Evolutionary conservation across 2,797 vertebrate genomes (phyloP), one percentile per base, ranked within the genome.

Genomic region (Malacoraja senta): DNA sequence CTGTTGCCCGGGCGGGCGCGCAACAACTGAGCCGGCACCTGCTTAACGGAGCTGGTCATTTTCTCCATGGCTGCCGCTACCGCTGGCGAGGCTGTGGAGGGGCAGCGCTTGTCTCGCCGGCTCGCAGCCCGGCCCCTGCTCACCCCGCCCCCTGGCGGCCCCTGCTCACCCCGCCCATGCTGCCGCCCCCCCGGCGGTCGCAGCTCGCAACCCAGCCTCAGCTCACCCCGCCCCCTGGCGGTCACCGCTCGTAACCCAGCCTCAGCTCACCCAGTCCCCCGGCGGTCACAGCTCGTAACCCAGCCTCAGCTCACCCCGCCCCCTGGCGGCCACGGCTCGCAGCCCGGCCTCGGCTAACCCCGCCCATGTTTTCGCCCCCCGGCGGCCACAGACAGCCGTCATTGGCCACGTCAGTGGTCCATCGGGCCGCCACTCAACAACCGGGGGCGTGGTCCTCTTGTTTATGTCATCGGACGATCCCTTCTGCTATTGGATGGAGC

Each of bases 1-100:
- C 97, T 96, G 94, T 97, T 97, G 38, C 97, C 97, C 93, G 97
- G 96, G 93, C 98, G 96, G 93, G 97, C 96, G 95, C 97, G 97
- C 94, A 98, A 95, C 94, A 96, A 97, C 97, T 98, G 98, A 94
- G 97, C 98, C 77, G 98, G 97, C 93, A 98, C 98, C 96, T 98
- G 98, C 97, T 97, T 98, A 95, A 98, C 98, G 94, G 98, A 98
- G 96, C 97, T 98, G 95, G 98, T 97, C 94, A 91, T 53, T 44
- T 74, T 91, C 21, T 91, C 90, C 65, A 72, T 91, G 35, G 1
- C 68, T 2, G 15, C 24, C 1, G 8, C 61, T 84, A 9, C 38
- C 29, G 32, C 15, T 81, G 32, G 12, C 53, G 3, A 17, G 12
- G 6, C 15, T 10, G 35, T 72, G 7, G 4, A 32, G 35, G 0